Base-by-base conservation (phyloP, 2,888 invertebrate genomes). In the Schizaphis graminum region DNA sequence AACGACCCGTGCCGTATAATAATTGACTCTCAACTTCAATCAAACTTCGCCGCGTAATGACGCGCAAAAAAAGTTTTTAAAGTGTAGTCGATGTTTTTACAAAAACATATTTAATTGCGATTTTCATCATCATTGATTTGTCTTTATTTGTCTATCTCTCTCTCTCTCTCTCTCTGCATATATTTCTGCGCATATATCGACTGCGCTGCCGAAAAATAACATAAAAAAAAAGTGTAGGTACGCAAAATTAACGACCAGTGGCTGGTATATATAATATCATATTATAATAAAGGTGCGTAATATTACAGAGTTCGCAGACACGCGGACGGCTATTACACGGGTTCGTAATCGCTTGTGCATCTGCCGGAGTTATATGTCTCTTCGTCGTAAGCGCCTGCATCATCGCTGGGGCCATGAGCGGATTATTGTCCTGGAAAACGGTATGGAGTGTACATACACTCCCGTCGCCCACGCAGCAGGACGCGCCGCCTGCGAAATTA, bases 261-360 rank as follows among this genome's bases (percentile, higher is more conserved):
- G 13, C 88, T 57, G 57, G 44, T 28, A 49, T 41, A 89, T 3
- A 61, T 57, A 21, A 28, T 77, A 21, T 77, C 16, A 47, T 89
- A n/a, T 44, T 35, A 67, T 67, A 35, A 49, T 67, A n/a, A 49
- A 49, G 24, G 10, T 53, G 28, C 49, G 26, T 91, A 21, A 77
- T 77, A 35, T 35, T 77, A 77, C 35, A 8, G 57, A 26, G 41
- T 57, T 89, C 57, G 57, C 53, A 89, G 13, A 92, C 47, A 53
- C n/a, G 24, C 13, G 24, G 89, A 24, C 67, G 41, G 28, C 89
- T 77, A 89, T 93, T 93, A 93, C 84, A 56, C 67, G 93, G 89
- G 77, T 53, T 21, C 89, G 26, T 91, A 92, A 88, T 92, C 92
- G 93, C 56, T 84, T 56, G 93, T 53, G 67, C 93, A 89, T 93